Base-by-base conservation (phyloP, 2,797 vertebrate species). In the Rhinatrema bivittatum region DNA sequence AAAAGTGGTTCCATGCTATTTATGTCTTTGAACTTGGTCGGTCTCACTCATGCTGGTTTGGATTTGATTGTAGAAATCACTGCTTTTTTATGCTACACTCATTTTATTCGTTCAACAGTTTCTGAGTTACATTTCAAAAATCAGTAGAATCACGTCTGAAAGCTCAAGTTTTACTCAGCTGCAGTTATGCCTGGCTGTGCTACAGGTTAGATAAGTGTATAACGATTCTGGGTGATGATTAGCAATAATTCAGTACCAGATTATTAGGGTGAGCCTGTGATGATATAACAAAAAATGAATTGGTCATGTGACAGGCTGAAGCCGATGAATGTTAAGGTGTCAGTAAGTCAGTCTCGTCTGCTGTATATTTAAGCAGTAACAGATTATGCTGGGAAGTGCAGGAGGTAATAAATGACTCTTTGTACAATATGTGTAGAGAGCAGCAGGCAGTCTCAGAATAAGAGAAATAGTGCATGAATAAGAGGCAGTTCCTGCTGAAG, bases 201-300 rank as follows among this genome's bases (percentile, higher is more conserved):
- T 28, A 47, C 9, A 59, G 30, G 37, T 62, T 50, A 45, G 42
- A 22, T 34, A 20, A 33, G 46, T 37, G 24, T 32, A 28, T 29
- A 27, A 43, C 22, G n/a, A 21, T 39, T 63, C 16, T 22, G 31
- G 41, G 12, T 41, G 39, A 20, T 25, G 30, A 43, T 12, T 1
- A 5, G 18, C 32, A 14, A 15, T 33, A 20, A 25, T 29, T 35
- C 26, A 15, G 5, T 54, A 41, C 34, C 35, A 39, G 56, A 59
- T 46, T 23, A 41, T 6, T 20, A 27, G 32, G 41, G 26, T 20
- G 27, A n/a, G n/a, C 32, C 50, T 34, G 29, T 25, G 39, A 32
- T 43, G 20, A 52, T 21, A 41, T 29, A 34, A 47, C 9, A 27
- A 10, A 25, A 31, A 16, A 36, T 25, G 20, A 27, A 44, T 9